phyloP scores from a whole-genome alignment of 2,113 vertebrate species.

The Suncus etruscus region DNA sequence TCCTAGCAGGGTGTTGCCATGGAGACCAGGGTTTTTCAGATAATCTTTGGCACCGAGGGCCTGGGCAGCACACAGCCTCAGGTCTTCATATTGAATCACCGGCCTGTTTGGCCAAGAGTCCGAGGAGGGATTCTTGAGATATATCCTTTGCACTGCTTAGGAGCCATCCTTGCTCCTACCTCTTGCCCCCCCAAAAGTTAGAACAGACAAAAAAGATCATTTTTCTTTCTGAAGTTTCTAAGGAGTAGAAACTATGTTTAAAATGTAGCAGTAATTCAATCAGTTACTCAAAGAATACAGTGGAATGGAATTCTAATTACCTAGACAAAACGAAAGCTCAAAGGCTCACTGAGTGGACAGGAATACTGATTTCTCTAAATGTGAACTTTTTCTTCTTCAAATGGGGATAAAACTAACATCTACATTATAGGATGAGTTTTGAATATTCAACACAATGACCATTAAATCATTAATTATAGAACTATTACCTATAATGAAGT shows the following conservation, averaged over 20 bases:
- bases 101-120: too few species aligned
- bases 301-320: not conserved
- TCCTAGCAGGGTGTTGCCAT: too few species aligned
- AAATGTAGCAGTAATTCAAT: not conserved
- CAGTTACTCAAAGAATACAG: not conserved
- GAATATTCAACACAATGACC: conserved; percentile 19
- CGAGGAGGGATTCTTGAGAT: too few species aligned
- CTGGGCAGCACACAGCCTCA: too few species aligned
- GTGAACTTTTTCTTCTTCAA: conserved; percentile 19
- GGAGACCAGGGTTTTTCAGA: too few species aligned
- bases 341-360: not conserved
- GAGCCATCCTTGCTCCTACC: too few species aligned
- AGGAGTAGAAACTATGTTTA: not conserved
- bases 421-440: not conserved
- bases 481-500: conserved; percentile 14
- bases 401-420: not conserved
- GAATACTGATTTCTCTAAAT: not conserved
- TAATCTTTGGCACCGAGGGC: too few species aligned
- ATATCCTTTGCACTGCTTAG: too few species aligned
- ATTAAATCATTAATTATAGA: not conserved
- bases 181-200: too few species aligned
- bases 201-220: not conserved
- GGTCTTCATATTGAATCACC: too few species aligned
- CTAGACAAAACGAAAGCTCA: not conserved
- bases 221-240: conserved; percentile 38